Evolutionary conservation across 2,113 vertebrate genomes (phyloP), one percentile per base, ranked within the genome.

Genomic region (Aspidoscelis tigris): DNA sequence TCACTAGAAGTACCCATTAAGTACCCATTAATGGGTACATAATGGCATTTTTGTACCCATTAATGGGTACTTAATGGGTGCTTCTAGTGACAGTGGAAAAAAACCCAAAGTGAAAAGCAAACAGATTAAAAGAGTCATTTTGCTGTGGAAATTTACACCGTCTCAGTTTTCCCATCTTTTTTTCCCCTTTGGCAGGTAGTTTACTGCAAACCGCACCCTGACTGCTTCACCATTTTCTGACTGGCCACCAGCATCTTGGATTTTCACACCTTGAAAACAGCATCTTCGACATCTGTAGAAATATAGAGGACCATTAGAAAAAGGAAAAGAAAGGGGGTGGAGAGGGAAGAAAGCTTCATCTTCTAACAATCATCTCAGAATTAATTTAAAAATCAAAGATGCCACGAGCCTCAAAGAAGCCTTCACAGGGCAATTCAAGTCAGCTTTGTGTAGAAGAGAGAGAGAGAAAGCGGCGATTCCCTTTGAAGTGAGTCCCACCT

Each of bases 401-500:
- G 88, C 89, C 75, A 88, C 88, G 86, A 24, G 26, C 88, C 89
- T 89, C 91, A 86, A 88, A 93, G 92, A 89, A 92, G 88, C 90
- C 82, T 71, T 93, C 88, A 7, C 26, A 66, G 78, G 88, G 87
- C 90, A 92, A 93, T 91, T 93, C 91, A 94, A 94, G 91, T 91
- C 91, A 94, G 89, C 89, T 91, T 92, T 91, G 89, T 3, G n/a
- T 88, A 90, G 91, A 89, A 88, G 10, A 47, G 22, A 22, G 79
- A 53, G 66, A 53, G 78, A 69, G 44, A 26, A 77, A n/a, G 55
- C 55, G 33, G 55, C 21, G 44, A 50, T 53, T 94, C 87, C 88
- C 90, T 94, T 94, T 93, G 93, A 94, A 94, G 93, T 93, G 72
- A 44, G 76, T 39, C 92, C 94, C 91, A 93, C 93, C 93, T 93